Evolutionary conservation across 2,797 vertebrate species (phyloP), one percentile per base, ranked within the genome.

Genomic region (Dromococcyx pavoninus): DNA sequence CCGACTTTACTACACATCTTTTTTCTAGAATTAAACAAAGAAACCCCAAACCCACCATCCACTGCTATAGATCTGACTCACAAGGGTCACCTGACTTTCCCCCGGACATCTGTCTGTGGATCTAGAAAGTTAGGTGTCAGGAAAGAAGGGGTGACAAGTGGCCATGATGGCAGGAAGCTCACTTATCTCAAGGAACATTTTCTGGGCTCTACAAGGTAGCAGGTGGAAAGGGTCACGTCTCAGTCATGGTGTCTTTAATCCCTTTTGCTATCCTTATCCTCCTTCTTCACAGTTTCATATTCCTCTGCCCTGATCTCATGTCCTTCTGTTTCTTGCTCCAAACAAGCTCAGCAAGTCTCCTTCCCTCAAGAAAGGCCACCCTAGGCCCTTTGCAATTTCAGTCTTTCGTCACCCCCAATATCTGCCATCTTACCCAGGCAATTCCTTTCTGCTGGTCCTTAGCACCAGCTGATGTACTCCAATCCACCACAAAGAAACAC

Each of bases 161-260:
- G 33, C 28, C 5, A 0, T 9, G 44, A 23, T 1, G 2, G 50
- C 2, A 0, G 24, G 14, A 4, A 71, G 12, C 65, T 74, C 2
- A 1, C 15, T 43, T 6, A 44, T 53, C 32, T 37, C 43, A 18
- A 74, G 39, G 10, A 62, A n/a, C 3, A 0, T 6, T 10, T 48
- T 39, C 44, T 1, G 1, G 32, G 50, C 30, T 58, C 17, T n/a
- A 13, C 1, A 7, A 67, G 41, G 70, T 2, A 70, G 61, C 37
- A 33, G 43, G 33, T 69, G 11, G 13, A 64, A 89, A 23, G 23
- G 10, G 27, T 58, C 50, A 89, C 74, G 35, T 53, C 28, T 66
- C 35, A 56, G 22, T 22, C 13, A 3, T 3, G 3, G 19, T 48
- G 43, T 23, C 32, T 58, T 30, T 53, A 75, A 67, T 24, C 32